Conservation (phyloP, 1,140 invertebrate species). For the Apis mellifera region Amel_HAv3.1 CM009933.2:6779001-6779500, state of each 20-base stretch:
- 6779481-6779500: no score
- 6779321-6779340: conserved; percentile 18
- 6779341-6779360: conserved; percentile 10
- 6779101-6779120: conserved; percentile 33
- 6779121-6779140: conserved; percentile 24
- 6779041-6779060: no score
- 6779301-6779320: conserved; percentile 5
- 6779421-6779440: background rate
- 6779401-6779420: no score
- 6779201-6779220: conserved; percentile 14
- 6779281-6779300: conserved; percentile 39
- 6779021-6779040: no score
- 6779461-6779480: no score
- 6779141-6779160: conserved; percentile 38
- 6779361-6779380: background rate
- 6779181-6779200: conserved; percentile 34
- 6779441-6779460: no score
- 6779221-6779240: conserved; percentile 22
- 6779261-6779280: background rate
- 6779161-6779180: background rate
- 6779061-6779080: background rate
- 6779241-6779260: background rate
- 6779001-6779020: no score
- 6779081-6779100: conserved; percentile 14
- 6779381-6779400: conserved; percentile 18